Evolutionary conservation across 2,888 invertebrate genomes (phyloP).

Genomic region (Patella ulyssiponensis): DNA sequence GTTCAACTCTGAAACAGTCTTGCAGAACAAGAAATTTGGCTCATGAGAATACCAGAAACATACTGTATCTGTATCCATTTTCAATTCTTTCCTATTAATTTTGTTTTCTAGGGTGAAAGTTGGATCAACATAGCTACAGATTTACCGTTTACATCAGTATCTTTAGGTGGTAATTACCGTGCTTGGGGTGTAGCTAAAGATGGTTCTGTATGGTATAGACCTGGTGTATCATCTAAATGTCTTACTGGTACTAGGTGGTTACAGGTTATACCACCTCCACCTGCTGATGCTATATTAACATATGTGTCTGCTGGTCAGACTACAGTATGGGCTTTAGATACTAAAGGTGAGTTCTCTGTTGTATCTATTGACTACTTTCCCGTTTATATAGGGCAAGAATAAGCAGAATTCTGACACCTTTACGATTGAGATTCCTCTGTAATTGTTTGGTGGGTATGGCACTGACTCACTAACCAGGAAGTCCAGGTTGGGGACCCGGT

Average conservation of each 20-base stretch:
- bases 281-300: conserved; percentile 78
- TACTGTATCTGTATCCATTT: neutral
- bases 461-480: too few species aligned
- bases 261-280: conserved; percentile 80
- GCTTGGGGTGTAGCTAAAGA: conserved; percentile 88
- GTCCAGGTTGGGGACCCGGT: too few species aligned
- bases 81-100: neutral
- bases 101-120: conserved; percentile 76
- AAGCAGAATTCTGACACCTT: too few species aligned
- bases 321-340: conserved; percentile 87
- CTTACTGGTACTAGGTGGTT: conserved; percentile 84
- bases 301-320: conserved; percentile 78
- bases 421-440: too few species aligned
- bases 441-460: too few species aligned
- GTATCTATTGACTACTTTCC: too few species aligned
- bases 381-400: too few species aligned
- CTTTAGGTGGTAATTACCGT: conserved; percentile 72
- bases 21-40: neutral
- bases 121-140: conserved; percentile 87
- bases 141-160: conserved; percentile 79
- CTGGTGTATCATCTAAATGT: conserved; percentile 85
- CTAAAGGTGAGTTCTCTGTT: conserved; percentile 60
- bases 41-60: neutral
- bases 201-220: conserved; percentile 87
- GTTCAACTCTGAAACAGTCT: neutral